These are phyloP conservation scores for Toxostoma redivivum DNA, from an alignment of 2,113 vertebrate genomes.

Conservation along the genomic window DNA sequence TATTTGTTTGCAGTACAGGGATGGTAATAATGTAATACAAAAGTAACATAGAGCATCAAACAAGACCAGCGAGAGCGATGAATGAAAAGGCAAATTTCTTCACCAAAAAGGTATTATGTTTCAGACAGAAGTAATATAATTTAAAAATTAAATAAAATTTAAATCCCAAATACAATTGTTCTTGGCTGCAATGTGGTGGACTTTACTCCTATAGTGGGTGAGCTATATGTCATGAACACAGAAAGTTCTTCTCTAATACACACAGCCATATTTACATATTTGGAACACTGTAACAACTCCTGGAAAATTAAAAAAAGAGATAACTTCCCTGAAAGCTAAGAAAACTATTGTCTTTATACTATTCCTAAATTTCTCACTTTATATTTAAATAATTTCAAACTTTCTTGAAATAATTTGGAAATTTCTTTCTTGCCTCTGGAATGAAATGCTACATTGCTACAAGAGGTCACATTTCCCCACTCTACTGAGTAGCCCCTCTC, in stretches of 20 bases:
- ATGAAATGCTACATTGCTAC: not conserved
- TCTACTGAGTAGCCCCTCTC: not conserved
- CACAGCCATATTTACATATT: not conserved
- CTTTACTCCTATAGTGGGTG: not conserved
- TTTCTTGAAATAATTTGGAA: not conserved
- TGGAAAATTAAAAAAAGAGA: not conserved
- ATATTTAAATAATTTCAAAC: not conserved
- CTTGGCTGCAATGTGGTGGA: not conserved
- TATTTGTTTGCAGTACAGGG: not conserved
- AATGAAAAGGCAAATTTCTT: constrained; percentile 5
- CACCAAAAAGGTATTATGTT: not conserved
- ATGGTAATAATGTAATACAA: not conserved
- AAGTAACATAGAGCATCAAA: not conserved
- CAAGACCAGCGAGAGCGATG: not conserved
- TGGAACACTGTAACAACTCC: not conserved
- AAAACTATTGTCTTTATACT: not conserved
- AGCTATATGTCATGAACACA: not conserved
- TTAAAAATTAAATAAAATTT: not conserved
- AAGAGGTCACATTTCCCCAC: not conserved
- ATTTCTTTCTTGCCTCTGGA: not conserved
- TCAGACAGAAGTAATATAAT: not conserved
- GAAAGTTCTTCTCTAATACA: not conserved
- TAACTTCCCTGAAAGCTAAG: not conserved
- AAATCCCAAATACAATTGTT: not conserved
- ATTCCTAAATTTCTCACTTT: not conserved